A percentile compares a stretch with the other conserved stretches of the same genome.
These are phyloP conservation scores for Scotopteryx bipunctaria DNA, from an alignment of 2,888 invertebrate genomes.

Conservation along the genomic window DNA sequence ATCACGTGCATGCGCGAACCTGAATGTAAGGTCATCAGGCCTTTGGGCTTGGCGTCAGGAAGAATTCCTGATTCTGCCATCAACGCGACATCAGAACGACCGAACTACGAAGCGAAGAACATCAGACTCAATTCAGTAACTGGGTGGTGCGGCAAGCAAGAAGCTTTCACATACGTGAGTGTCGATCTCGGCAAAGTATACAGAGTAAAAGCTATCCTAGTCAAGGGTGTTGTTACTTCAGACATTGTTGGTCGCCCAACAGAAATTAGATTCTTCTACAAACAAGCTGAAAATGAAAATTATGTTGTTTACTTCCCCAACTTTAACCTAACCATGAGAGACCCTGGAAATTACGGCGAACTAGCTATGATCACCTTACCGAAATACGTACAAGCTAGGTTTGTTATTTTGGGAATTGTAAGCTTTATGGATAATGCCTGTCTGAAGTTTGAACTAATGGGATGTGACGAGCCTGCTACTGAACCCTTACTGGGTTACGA, in stretches of 20 bases:
- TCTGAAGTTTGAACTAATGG: constrained; percentile 97
- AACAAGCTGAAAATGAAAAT: constrained; percentile 96
- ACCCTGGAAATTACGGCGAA: constrained; percentile 98
- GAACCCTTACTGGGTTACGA: constrained; percentile 96
- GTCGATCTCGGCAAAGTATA: constrained; percentile 97
- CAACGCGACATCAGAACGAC: constrained; percentile 96
- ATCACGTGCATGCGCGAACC: constrained; percentile 96
- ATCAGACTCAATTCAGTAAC: constrained; percentile 95
- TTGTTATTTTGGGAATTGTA: constrained; percentile 96
- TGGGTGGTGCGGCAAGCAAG: constrained; percentile 98
- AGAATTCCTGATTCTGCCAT: constrained; percentile 97
- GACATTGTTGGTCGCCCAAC: constrained; percentile 98
- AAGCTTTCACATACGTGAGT: constrained; percentile 97
- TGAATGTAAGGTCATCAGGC: constrained; percentile 96
- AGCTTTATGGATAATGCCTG: constrained; percentile 99
- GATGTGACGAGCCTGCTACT: constrained; percentile 93
- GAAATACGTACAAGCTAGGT: constrained; percentile 96
- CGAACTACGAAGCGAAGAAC: constrained; percentile 95
- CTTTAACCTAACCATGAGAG: constrained; percentile 96
- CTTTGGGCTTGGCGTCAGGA: constrained; percentile 95
- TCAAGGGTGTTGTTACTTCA: constrained; percentile 97
- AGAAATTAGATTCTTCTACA: constrained; percentile 98
- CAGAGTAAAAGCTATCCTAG: constrained; percentile 95
- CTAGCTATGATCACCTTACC: constrained; percentile 97
- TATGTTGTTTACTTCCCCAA: constrained; percentile 99